Evolutionary conservation across 2,113 vertebrate genomes (phyloP).

Genomic region (Corynorhinus townsendii): DNA sequence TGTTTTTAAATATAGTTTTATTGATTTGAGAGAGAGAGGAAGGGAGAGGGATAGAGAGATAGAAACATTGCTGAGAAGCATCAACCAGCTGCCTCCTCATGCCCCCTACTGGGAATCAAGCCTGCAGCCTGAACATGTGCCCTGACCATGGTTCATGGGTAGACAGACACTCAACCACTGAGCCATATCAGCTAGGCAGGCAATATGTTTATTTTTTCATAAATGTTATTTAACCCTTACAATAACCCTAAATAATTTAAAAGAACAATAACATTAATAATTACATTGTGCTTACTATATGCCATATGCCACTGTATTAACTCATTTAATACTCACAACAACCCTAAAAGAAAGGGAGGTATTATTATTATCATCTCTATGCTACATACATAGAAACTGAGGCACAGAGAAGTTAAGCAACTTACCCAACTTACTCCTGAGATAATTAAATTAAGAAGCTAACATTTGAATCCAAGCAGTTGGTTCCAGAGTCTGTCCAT

Average conservation of each 20-base stretch:
- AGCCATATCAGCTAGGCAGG: not conserved
- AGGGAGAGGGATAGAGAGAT: too few species aligned
- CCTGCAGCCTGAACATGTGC: too few species aligned
- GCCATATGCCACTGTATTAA: slow-evolving; percentile 6
- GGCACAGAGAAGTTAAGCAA: not conserved
- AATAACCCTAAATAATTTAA: not conserved
- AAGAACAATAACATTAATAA: slow-evolving; percentile 4
- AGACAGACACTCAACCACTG: too few species aligned
- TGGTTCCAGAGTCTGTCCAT: not conserved
- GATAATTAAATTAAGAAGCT: not conserved
- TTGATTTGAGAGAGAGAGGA: too few species aligned
- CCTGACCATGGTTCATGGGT: too few species aligned
- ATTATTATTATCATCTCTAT: not conserved
- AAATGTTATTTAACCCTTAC: not conserved
- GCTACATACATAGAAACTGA: not conserved
- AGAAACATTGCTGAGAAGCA: too few species aligned
- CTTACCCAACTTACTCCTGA: not conserved
- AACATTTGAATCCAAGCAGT: not conserved
- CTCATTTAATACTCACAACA: not conserved
- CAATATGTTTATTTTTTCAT: not conserved
- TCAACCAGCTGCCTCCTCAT: too few species aligned
- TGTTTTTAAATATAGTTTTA: too few species aligned
- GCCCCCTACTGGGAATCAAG: too few species aligned
- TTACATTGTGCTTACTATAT: not conserved
- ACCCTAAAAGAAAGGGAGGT: not conserved